Base-by-base conservation (phyloP, 2,888 invertebrate genomes). In the Incurvaria masculella region DNA sequence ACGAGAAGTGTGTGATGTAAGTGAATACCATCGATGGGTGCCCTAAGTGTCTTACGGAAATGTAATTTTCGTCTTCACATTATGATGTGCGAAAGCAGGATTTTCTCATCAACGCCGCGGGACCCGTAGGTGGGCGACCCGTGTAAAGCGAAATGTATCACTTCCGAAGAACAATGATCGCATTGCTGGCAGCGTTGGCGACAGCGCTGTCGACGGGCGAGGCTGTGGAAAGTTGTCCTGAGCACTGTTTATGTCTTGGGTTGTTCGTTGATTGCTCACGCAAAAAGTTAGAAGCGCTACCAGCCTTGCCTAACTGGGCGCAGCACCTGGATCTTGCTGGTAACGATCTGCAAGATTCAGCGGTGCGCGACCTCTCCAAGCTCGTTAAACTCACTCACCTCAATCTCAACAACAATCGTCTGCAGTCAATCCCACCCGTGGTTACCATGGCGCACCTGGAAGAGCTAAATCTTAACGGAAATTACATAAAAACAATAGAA, bases 241-340 rank as follows among this genome's bases (percentile, higher is more conserved):
- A 80, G 59, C 78, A 78, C 65, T 92, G 91, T 69, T 81, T 79
- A 61, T 91, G 90, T 69, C 73, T 90, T 57, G 84, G 86, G 60
- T 80, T 81, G 58, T 85, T 85, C 67, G 87, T 90, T 52, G 88
- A 89, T 72, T 92, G 91, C 79, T 84, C 86, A 57, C 84, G 83
- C 61, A 81, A 82, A 64, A 85, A 85, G 67, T 81, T 91, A 61
- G 79, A 80, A 56, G 78, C 81, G 59, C 82, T 91, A 66, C 90
- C 91, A 56, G 78, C 84, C 71, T 79, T 91, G 66, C 91, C 91
- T 51, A 76, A 78, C 72, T 90, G 90, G 88, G 86, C 87, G 66
- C 82, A 84, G 73, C 81, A 82, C 63, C 80, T 91, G 85, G 90
- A 85, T 85, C 66, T 79, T 59, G 74, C 75, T 59, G 65, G 65